phyloP scores from a whole-genome alignment of 2,888 invertebrate genomes.

The Tetrapedia diversipes region DNA sequence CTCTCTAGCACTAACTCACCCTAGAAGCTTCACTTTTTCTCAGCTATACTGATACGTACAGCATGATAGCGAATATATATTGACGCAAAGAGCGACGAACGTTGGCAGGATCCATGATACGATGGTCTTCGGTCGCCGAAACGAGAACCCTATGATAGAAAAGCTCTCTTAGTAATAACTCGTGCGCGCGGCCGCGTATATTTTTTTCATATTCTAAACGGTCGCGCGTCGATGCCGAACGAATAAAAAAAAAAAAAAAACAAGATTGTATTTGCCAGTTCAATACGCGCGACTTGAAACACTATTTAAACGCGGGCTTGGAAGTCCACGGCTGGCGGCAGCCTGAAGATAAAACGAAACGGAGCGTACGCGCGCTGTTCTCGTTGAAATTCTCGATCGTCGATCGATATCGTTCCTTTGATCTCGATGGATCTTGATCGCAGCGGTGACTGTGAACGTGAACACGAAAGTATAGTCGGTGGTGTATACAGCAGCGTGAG shows the following conservation, averaged over 20 bases:
- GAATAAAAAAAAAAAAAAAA: background rate
- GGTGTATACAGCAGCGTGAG: constrained; percentile 17
- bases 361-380: constrained; percentile 7
- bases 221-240: constrained; percentile 41
- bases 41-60: background rate
- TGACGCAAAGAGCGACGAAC: constrained; percentile 8
- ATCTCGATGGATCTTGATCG: constrained; percentile 46
- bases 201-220: constrained; percentile 59
- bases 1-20: too few relatives aligned
- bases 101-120: constrained; percentile 39
- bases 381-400: constrained; percentile 41
- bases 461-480: constrained; percentile 29
- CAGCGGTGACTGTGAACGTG: constrained; percentile 21
- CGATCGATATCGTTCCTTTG: constrained; percentile 55
- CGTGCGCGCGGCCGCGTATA: constrained; percentile 57
- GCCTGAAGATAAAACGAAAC: background rate
- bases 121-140: constrained; percentile 30
- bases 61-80: background rate
- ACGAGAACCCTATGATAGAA: constrained; percentile 40
- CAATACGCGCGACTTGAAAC: constrained; percentile 20
- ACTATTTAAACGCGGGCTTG: constrained; percentile 13
- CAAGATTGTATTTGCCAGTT: constrained; percentile 9
- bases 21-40: too few relatives aligned
- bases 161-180: constrained; percentile 41
- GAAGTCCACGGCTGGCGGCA: constrained; percentile 31